Percentiles rank a stretch among this genome's conserved stretches.
These are phyloP conservation scores for Ciconia stormi DNA, from an alignment of 2,113 vertebrate genomes.

Conservation along the genomic window DNA sequence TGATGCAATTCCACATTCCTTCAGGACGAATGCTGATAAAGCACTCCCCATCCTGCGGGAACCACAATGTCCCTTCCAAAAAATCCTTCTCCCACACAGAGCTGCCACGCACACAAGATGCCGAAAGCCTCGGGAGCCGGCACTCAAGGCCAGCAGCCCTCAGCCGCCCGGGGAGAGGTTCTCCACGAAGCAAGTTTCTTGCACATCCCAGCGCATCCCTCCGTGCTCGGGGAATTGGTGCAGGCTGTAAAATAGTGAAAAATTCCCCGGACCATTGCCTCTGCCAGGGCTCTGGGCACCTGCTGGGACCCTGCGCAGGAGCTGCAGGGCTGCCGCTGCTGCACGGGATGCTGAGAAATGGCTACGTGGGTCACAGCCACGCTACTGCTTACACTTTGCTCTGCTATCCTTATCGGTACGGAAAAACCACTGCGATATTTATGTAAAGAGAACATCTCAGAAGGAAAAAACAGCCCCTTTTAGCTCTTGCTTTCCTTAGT, in stretches of 20 bases:
- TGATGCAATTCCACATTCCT: background rate
- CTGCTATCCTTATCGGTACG: rapidly evolving
- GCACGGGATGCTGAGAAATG: background rate
- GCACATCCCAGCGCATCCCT: background rate
- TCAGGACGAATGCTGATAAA: background rate
- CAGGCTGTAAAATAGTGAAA: background rate
- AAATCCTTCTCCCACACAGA: no score
- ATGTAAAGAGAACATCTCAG: background rate
- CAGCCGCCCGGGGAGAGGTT: background rate
- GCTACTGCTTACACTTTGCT: rapidly evolving
- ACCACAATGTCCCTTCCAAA: background rate
- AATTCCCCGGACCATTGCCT: rapidly evolving
- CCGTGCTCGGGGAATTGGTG: rapidly evolving
- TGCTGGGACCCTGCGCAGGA: background rate
- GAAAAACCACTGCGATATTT: background rate
- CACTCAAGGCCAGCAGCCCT: background rate
- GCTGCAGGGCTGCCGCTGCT: background rate
- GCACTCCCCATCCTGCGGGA: background rate
- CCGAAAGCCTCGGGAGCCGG: background rate
- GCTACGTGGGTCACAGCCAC: rapidly evolving
- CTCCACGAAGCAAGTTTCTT: background rate
- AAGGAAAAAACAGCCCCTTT: background rate
- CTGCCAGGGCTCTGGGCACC: background rate
- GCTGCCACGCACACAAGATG: no score
- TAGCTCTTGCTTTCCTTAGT: background rate